A percentile compares a stretch with the other conserved stretches of the same genome.
These are phyloP conservation scores for Sphyrna mokarran DNA, from an alignment of 2,113 vertebrate species.

Conservation along the genomic window DNA sequence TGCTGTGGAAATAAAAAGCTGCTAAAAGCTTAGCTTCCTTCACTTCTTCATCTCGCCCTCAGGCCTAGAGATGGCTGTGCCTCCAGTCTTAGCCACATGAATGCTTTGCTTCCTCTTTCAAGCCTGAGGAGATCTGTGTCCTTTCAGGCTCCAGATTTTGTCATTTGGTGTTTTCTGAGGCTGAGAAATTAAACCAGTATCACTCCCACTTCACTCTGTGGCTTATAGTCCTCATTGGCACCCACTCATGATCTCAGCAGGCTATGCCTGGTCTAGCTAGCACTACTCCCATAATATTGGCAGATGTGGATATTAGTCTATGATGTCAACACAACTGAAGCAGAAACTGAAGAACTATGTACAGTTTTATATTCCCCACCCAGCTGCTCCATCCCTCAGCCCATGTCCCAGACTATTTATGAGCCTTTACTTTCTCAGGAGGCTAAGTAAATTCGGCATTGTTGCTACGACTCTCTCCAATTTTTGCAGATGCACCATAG, in stretches of 20 bases:
- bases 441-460: no score
- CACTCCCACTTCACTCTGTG: not conserved
- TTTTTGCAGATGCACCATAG: no score
- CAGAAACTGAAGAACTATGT: not conserved
- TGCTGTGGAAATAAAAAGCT: not conserved
- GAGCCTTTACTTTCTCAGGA: not conserved
- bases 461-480: no score
- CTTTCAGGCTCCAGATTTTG: not conserved
- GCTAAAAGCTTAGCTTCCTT: not conserved
- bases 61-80: not conserved
- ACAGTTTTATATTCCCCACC: not conserved
- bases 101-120: not conserved
- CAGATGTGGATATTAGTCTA: no score
- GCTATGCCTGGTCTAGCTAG: no score
- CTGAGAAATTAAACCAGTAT: not conserved
- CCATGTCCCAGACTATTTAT: not conserved
- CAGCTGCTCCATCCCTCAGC: not conserved
- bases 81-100: not conserved
- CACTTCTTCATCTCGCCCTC: not conserved
- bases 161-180: not conserved
- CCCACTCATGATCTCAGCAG: no score
- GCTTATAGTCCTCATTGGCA: not conserved
- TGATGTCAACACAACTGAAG: no score
- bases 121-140: not conserved
- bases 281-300: no score